These are phyloP conservation scores for Acrocephalus scirpaceus DNA, from an alignment of 2,797 vertebrate genomes.

Conservation along the genomic window DNA sequence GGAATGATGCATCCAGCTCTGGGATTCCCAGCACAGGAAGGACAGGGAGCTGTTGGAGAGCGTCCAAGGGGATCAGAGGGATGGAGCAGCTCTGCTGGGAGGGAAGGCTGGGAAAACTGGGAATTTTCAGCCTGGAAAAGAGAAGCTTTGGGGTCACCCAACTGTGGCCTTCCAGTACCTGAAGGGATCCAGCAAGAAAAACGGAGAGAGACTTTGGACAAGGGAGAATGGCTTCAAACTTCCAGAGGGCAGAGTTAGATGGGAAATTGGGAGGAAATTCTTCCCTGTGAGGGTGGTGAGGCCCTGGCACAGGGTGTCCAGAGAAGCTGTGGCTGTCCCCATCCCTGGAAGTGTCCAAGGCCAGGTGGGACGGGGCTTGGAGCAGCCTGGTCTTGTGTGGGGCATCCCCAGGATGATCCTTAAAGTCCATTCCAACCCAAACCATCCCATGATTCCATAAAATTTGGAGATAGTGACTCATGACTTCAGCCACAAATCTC, in stretches of 20 bases:
- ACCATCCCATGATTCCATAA: background rate
- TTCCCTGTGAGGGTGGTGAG: accelerated
- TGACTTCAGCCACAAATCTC: background rate
- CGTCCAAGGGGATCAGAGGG: background rate
- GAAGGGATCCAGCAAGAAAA: background rate
- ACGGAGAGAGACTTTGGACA: background rate
- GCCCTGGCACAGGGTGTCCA: accelerated
- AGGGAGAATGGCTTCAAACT: background rate
- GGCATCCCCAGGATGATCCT: background rate
- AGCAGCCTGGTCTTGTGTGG: accelerated
- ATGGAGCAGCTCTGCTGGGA: background rate
- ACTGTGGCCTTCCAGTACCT: background rate
- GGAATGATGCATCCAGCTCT: background rate
- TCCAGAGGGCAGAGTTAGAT: accelerated
- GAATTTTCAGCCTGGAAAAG: background rate
- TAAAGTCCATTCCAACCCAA: background rate
- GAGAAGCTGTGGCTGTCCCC: background rate
- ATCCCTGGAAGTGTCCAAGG: background rate
- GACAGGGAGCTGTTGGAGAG: accelerated
- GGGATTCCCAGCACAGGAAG: background rate
- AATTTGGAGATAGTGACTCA: accelerated
- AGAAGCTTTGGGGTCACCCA: accelerated
- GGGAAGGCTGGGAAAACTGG: background rate
- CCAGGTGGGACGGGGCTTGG: accelerated
- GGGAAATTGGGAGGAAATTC: background rate